These are phyloP conservation scores for Bombus cullumanus DNA, from an alignment of 1,140 invertebrate genomes.

Conservation along the genomic window DNA sequence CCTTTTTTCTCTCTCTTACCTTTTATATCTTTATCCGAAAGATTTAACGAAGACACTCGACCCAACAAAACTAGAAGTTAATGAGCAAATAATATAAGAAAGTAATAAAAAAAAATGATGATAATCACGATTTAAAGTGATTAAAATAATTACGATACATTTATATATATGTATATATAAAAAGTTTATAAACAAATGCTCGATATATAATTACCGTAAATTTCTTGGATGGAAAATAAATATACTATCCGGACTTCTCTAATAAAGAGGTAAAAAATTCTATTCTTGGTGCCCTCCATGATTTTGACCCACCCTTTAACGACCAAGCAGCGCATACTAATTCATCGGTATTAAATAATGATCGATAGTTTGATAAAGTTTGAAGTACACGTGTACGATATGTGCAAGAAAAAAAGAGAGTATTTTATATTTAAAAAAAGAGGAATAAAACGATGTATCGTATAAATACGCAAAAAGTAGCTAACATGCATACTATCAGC, in stretches of 20 bases:
- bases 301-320: constrained; percentile 35
- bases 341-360: constrained; percentile 22
- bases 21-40: not conserved
- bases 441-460: not conserved
- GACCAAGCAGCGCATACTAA: constrained; percentile 40
- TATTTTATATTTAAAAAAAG: constrained; percentile 22
- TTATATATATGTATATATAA: not conserved
- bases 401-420: not conserved
- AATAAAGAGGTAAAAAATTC: constrained; percentile 6
- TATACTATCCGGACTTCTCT: not conserved
- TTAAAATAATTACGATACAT: not conserved
- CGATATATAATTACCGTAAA: not conserved
- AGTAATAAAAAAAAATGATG: not conserved
- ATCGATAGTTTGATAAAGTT: constrained; percentile 41
- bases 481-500: not conserved
- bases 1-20: not conserved
- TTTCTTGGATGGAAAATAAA: not conserved
- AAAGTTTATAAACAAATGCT: not conserved
- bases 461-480: not conserved
- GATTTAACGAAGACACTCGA: not conserved
- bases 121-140: no score
- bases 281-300: constrained; percentile 5
- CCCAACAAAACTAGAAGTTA: not conserved
- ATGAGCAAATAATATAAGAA: not conserved
- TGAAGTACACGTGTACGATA: not conserved